phyloP scores from a whole-genome alignment of 2,113 vertebrate genomes.

The Cryptoleucopteryx plumbea region DNA sequence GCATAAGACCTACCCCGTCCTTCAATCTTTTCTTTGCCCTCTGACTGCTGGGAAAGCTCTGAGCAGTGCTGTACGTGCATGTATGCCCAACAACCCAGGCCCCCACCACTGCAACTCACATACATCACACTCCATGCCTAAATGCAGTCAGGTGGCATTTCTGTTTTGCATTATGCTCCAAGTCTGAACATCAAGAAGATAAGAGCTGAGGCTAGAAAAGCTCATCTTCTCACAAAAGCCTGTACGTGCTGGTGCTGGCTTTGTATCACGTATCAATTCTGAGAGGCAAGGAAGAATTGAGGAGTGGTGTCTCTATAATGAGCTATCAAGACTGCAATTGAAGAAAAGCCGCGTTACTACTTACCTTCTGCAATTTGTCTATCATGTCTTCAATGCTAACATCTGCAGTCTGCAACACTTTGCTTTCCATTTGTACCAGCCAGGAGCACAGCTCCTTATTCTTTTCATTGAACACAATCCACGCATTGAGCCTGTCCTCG shows the following conservation, averaged over 20 bases:
- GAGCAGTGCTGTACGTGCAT: background rate
- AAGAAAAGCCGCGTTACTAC: background rate
- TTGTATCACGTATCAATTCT: background rate
- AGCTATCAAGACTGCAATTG: background rate
- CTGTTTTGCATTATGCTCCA: background rate
- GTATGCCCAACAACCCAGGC: background rate
- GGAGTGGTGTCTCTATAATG: background rate
- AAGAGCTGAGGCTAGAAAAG: background rate
- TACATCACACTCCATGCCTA: background rate
- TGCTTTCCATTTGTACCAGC: slow-evolving; percentile 93
- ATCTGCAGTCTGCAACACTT: slow-evolving; percentile 84
- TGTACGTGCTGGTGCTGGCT: background rate
- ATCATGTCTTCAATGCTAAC: slow-evolving; percentile 95
- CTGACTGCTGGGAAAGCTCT: background rate
- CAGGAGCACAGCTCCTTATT: slow-evolving; percentile 92
- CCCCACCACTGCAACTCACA: background rate
- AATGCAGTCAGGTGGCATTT: background rate
- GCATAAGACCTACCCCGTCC: background rate
- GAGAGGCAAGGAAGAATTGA: background rate
- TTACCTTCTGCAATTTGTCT: slow-evolving; percentile 93
- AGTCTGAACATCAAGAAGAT: background rate
- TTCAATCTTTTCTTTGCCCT: background rate
- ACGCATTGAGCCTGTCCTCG: slow-evolving; percentile 87
- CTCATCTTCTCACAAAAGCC: background rate
- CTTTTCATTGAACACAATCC: slow-evolving; percentile 91